phyloP scores from a whole-genome alignment of 1,140 invertebrate genomes.

The Agrypnia vestita region DNA sequence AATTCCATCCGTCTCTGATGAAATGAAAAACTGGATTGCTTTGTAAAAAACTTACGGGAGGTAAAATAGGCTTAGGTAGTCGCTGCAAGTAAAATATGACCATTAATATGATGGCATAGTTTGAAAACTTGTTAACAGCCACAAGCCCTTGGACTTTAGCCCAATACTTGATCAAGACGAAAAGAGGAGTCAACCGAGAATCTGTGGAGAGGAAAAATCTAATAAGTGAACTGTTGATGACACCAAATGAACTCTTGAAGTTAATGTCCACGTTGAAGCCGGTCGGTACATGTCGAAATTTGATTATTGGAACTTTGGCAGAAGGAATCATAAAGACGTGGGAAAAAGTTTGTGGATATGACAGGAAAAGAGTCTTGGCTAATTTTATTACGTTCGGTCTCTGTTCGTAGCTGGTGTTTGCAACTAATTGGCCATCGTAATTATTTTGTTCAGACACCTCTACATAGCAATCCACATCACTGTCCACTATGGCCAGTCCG shows the following conservation, averaged over 20 bases:
- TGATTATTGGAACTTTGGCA: conserved; percentile 83
- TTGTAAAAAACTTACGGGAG: conserved; percentile 74
- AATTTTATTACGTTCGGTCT: conserved; percentile 63
- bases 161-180: conserved; percentile 82
- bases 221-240: conserved; percentile 77
- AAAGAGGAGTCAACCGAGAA: conserved; percentile 72
- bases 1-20: conserved; percentile 68
- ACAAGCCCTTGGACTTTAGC: conserved; percentile 73
- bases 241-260: conserved; percentile 79
- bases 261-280: conserved; percentile 79
- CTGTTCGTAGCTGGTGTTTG: conserved; percentile 34
- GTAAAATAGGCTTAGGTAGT: conserved; percentile 76
- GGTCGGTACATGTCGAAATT: conserved; percentile 75
- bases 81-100: conserved; percentile 80
- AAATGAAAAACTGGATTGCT: conserved; percentile 48
- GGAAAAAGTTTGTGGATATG: conserved; percentile 67
- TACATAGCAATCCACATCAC: conserved; percentile 81
- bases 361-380: conserved; percentile 68
- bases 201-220: conserved; percentile 76
- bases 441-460: conserved; percentile 58
- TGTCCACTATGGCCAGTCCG: conserved; percentile 76
- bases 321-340: conserved; percentile 76
- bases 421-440: not conserved
- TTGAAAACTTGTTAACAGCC: conserved; percentile 73
- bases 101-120: conserved; percentile 77